Evolutionary conservation across 2,888 invertebrate genomes (phyloP), one percentile per base, ranked within the genome.

Genomic region (Andrena trimmerana): DNA sequence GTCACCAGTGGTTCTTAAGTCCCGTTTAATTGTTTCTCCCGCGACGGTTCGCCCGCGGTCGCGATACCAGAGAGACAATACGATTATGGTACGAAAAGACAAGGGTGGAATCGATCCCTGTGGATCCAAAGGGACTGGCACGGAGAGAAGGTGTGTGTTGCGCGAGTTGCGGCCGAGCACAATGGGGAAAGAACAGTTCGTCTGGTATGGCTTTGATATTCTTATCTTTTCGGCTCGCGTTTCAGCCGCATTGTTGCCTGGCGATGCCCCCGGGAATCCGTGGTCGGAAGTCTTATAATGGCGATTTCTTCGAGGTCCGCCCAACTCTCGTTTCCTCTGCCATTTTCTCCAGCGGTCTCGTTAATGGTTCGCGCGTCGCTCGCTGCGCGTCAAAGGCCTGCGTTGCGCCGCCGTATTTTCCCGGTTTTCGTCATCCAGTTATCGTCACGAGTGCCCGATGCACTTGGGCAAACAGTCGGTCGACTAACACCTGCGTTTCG

Each of bases 191-290:
- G 82, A 87, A 87, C 83, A 85, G 81, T 86, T 85, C 76, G 88
- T 87, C 88, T 82, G 83, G 83, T 83, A 73, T 81, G 84, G 85
- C 89, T 88, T 90, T 86, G 89, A 89, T 89, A 89, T 89, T 89
- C 87, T 83, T 88, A 88, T 86, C 86, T 89, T 85, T 87, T 85
- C 78, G 82, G 76, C 62, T 71, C 78, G 82, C 73, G 78, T 85
- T 86, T 80, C 79, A 74, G 70, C 67, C 70, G 83, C 24, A 83
- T 84, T 83, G 82, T 81, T 82, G 73, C 62, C 76, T 42, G 72
- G 76, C 83, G 81, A 77, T 86, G 86, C 86, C 86, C 83, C 54
- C 86, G 79, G 84, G 84, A 36, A 65, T 69, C 67, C 74, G 69
- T 85, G 75, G 63, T 85, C 80, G 86, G 86, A 85, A 85, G 83